A percentile compares a stretch with the other conserved stretches of the same genome.
Conservation (phyloP, 1,140 invertebrate genomes). For the Hormaphis cornu region DNA sequence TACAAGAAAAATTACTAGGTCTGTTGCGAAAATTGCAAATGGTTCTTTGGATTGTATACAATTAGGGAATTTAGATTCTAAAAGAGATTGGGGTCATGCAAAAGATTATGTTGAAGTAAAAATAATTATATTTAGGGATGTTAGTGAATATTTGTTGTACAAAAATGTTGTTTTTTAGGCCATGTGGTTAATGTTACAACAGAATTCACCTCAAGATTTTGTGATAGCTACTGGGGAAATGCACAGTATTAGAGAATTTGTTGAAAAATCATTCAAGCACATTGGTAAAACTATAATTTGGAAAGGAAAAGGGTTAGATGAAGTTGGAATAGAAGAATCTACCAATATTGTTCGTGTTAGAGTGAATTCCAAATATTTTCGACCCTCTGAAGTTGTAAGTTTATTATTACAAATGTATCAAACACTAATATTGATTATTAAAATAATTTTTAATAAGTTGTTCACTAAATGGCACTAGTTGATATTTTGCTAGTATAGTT, state of each 20-base stretch:
- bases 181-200: constrained; percentile 99
- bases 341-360: constrained; percentile 73
- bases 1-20: constrained; percentile 94
- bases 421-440: no score
- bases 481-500: no score
- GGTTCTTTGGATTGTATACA: constrained; percentile 80
- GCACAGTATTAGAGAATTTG: constrained; percentile 94
- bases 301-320: constrained; percentile 75
- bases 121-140: not conserved
- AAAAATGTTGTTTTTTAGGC: constrained; percentile 53
- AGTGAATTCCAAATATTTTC: constrained; percentile 90
- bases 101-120: constrained; percentile 93
- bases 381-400: constrained; percentile 95
- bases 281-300: constrained; percentile 67
- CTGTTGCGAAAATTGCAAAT: constrained; percentile 89
- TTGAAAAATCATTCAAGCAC: constrained; percentile 78
- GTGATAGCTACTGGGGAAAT: constrained; percentile 93
- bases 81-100: constrained; percentile 98
- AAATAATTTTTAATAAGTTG: no score
- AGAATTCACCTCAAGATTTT: constrained; percentile 85
- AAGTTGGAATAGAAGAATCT: constrained; percentile 77
- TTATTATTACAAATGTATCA: constrained; percentile 33
- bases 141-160: not conserved
- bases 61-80: constrained; percentile 91
- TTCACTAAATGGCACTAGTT: no score